Evolutionary conservation across 2,888 invertebrate species (phyloP).

Genomic region (Rhingia rostrata): DNA sequence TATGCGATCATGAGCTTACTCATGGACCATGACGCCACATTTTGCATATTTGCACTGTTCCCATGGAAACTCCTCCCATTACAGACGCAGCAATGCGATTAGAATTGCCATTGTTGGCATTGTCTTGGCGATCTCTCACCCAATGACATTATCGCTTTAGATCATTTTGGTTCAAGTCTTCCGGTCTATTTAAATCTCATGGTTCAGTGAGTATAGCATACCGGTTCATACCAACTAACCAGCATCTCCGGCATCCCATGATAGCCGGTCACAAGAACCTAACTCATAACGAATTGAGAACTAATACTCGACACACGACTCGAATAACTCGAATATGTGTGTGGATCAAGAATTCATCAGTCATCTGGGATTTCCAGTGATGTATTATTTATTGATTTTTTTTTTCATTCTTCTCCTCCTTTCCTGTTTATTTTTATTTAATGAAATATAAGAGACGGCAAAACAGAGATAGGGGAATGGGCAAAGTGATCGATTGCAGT

Average conservation of each 20-base stretch:
- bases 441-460: conserved; percentile 10
- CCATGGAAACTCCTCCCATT: not conserved
- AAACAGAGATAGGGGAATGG: not conserved
- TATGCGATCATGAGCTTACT: not conserved
- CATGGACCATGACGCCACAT: no score
- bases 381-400: conserved; percentile 64
- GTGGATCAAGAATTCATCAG: conserved; percentile 61
- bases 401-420: conserved; percentile 15
- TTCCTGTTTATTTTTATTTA: conserved; percentile 21
- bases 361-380: conserved; percentile 68
- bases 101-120: not conserved
- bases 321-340: conserved; percentile 43
- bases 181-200: conserved; percentile 18
- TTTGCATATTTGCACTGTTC: not conserved
- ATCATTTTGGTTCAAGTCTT: not conserved
- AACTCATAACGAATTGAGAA: conserved; percentile 29
- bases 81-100: not conserved
- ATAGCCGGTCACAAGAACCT: conserved; percentile 2
- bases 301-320: conserved; percentile 40
- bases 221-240: conserved; percentile 14
- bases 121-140: not conserved
- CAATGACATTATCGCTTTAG: not conserved
- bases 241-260: conserved; percentile 39
- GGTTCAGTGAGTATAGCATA: not conserved
- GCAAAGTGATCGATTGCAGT: conserved; percentile 29